phyloP scores from a whole-genome alignment of 1,140 invertebrate genomes.

The Parasteatoda tepidariorum region DNA sequence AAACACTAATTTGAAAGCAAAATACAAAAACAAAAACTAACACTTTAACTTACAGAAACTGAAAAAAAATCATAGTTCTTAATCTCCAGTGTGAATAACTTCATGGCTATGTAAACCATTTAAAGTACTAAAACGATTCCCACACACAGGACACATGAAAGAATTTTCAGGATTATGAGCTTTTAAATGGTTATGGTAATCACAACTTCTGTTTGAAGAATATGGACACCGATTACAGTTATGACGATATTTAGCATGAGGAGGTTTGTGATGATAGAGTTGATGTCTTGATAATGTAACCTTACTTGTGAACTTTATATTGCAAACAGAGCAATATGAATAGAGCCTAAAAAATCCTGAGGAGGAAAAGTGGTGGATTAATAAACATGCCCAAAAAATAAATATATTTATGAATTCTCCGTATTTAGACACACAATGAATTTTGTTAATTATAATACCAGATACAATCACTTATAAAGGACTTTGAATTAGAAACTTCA shows the following conservation, averaged over 20 bases:
- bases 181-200: conserved; percentile 67
- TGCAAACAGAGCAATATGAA: not conserved
- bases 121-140: conserved; percentile 5
- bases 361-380: too few relatives aligned
- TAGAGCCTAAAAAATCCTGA: too few relatives aligned
- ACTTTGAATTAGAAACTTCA: too few relatives aligned
- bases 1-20: too few relatives aligned
- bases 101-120: conserved; percentile 15
- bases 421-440: too few relatives aligned
- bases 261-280: conserved; percentile 17
- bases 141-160: conserved; percentile 63
- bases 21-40: too few relatives aligned
- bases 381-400: too few relatives aligned
- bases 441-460: too few relatives aligned
- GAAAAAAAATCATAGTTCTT: not conserved
- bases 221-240: conserved; percentile 36
- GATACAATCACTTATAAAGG: too few relatives aligned
- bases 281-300: conserved; percentile 20
- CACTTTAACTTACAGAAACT: too few relatives aligned
- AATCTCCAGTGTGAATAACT: conserved; percentile 39
- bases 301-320: not conserved
- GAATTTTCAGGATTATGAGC: conserved; percentile 69
- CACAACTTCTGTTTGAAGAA: conserved; percentile 28
- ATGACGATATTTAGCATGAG: conserved; percentile 3
- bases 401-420: too few relatives aligned